Base-by-base conservation (phyloP, 2,113 vertebrate species). In the Nannobrachium achirus region DNA sequence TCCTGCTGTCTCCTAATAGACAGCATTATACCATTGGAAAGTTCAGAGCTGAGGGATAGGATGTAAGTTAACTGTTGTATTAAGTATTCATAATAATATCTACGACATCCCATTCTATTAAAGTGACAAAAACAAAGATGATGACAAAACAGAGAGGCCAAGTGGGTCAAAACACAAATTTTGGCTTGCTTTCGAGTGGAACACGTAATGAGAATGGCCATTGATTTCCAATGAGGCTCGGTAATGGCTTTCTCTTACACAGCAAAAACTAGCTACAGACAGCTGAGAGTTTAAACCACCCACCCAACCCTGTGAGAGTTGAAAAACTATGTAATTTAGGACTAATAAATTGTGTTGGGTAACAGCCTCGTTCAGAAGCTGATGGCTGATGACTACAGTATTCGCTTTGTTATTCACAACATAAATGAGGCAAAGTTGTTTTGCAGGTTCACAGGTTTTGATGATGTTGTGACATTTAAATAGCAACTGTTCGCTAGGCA, bases 151-250 rank as follows among this genome's bases (percentile, higher is more conserved):
- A 38, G 42, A n/a, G 8, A 10, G 6, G 6, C 19, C 8, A 19
- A 13, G 40, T 40, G n/a, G 20, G 59, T 15, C 49, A 19, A n/a
- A n/a, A 55, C 20, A 8, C 7, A 46, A 64, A 25, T n/a, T 65
- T 61, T 48, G 45, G 19, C 33, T 56, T 9, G 13, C 56, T 25
- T 42, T 42, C 6, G 14, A 52, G 8, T 1, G 7, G 8, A 63
- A 5, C 5, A 49, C 48, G n/a, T 48, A 42, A 61, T 11, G 19
- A 39, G 25, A 40, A n/a, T 20, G 9, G 60, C 1, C 50, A 80
- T 75, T 63, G 81, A 70, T 79, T 70, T 74, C 70, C 78, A 73
- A 73, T 77, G 65, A 70, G 33, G 64, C 19, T 40, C 49, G 42
- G 6, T 74, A 72, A 77, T 81, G 77, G 70, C 61, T 58, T 52